phyloP scores from a whole-genome alignment of 2,888 invertebrate genomes.

The Yponomeuta cagnagella region DNA sequence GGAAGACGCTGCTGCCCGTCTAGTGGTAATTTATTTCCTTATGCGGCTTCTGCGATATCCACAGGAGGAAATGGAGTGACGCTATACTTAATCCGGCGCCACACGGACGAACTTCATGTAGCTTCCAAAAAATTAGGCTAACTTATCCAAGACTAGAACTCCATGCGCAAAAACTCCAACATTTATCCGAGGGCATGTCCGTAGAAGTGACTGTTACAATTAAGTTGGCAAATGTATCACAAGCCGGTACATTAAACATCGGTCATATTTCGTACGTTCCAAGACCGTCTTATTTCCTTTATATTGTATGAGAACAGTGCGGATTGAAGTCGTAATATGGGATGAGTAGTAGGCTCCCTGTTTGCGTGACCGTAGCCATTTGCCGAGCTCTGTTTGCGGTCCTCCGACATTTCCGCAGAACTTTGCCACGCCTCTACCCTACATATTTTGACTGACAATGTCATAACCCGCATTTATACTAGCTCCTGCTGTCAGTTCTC shows the following conservation, averaged over 20 bases:
- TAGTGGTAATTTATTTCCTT: too few relatives aligned
- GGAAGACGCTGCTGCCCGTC: too few relatives aligned
- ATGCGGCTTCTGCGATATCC: too few relatives aligned
- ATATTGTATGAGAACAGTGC: not conserved
- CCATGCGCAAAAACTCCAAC: not conserved
- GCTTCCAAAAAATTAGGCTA: too few relatives aligned
- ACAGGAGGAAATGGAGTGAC: too few relatives aligned
- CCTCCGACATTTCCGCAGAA: constrained; percentile 38
- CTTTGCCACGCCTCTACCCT: constrained; percentile 1
- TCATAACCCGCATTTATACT: too few relatives aligned
- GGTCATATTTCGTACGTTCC: not conserved
- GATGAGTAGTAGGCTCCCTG: constrained; percentile 22
- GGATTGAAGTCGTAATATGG: not conserved
- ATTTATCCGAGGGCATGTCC: not conserved
- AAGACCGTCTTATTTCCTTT: too few relatives aligned
- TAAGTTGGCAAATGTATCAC: not conserved
- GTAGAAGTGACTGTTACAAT: not conserved
- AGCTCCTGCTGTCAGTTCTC: too few relatives aligned
- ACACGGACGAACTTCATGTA: too few relatives aligned
- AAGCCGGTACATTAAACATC: not conserved
- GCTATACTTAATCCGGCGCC: too few relatives aligned
- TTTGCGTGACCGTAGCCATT: constrained; percentile 51
- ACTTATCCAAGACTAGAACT: not conserved
- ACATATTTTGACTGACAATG: constrained; percentile 8
- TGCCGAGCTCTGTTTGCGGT: constrained; percentile 31